These are phyloP conservation scores for Cryptocephalus primarius DNA, from an alignment of 2,888 invertebrate genomes.

Conservation along the genomic window DNA sequence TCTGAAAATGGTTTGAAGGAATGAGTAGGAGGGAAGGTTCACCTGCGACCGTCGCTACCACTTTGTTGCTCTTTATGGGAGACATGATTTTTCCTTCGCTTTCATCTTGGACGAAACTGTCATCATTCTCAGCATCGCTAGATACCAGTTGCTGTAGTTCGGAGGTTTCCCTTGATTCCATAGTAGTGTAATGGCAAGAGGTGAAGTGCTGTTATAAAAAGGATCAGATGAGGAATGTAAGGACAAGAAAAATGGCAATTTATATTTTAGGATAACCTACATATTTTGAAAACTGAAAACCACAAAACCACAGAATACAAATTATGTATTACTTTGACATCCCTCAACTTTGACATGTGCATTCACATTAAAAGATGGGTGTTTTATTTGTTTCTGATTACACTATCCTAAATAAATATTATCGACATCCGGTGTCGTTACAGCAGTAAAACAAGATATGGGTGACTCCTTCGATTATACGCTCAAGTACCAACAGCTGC, in stretches of 20 bases:
- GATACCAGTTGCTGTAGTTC: conserved; percentile 37
- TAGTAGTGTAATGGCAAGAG: conserved; percentile 7
- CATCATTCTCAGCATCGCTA: conserved; percentile 37
- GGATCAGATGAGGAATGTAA: too few relatives aligned
- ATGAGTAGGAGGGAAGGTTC: too few relatives aligned
- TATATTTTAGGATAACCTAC: too few relatives aligned
- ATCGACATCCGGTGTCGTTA: too few relatives aligned
- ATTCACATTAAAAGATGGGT: not conserved
- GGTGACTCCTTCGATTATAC: conserved; percentile 13
- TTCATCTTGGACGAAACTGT: conserved; percentile 34
- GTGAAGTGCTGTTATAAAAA: too few relatives aligned
- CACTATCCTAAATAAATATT: too few relatives aligned
- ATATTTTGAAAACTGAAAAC: too few relatives aligned
- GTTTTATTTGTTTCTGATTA: not conserved
- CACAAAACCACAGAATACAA: too few relatives aligned
- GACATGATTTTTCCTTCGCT: conserved; percentile 34
- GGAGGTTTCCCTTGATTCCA: conserved; percentile 37
- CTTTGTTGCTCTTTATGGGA: conserved; percentile 34
- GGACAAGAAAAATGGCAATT: too few relatives aligned
- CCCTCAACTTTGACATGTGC: not conserved
- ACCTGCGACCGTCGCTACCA: conserved; percentile 14
- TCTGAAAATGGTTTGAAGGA: conserved; percentile 18
- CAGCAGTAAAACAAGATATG: conserved; percentile 7
- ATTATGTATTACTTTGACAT: too few relatives aligned
- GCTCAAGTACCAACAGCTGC: conserved; percentile 39